Conservation (phyloP, 2,888 invertebrate genomes). For the Matsumyia berberina region DNA sequence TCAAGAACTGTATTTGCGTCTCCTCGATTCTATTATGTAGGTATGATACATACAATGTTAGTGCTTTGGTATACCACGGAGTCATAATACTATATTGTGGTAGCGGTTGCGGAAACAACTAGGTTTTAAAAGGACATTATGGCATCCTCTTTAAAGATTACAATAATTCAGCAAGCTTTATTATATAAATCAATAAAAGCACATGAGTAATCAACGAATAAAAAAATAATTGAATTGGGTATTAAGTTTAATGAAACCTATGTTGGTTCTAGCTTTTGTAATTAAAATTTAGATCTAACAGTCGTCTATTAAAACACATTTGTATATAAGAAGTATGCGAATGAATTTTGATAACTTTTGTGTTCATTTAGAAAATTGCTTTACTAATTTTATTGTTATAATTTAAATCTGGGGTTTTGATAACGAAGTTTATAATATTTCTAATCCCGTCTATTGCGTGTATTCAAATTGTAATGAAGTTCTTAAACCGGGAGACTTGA, state of each 20-base stretch:
- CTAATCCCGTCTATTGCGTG: no score
- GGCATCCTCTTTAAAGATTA: no score
- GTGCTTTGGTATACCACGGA: neutral
- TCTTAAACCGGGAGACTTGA: no score
- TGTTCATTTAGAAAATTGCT: constrained; percentile 6
- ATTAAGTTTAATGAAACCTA: constrained; percentile 6
- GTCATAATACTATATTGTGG: neutral
- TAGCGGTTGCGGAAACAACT: neutral
- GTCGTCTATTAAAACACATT: constrained; percentile 14
- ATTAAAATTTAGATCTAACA: constrained; percentile 4
- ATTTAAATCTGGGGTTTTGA: no score
- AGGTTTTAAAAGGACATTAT: no score
- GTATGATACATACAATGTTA: neutral
- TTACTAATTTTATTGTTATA: constrained; percentile 3
- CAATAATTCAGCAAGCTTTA: no score
- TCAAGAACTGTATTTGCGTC: neutral
- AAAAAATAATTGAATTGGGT: no score
- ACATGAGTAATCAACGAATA: no score
- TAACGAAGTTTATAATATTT: no score
- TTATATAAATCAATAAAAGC: no score
- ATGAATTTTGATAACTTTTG: constrained; percentile 15
- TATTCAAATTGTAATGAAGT: no score
- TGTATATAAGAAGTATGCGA: constrained; percentile 23
- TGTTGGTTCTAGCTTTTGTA: neutral
- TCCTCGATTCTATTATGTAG: neutral